These are phyloP conservation scores for Ataeniobius toweri DNA, from an alignment of 2,797 vertebrate species.

Conservation along the genomic window DNA sequence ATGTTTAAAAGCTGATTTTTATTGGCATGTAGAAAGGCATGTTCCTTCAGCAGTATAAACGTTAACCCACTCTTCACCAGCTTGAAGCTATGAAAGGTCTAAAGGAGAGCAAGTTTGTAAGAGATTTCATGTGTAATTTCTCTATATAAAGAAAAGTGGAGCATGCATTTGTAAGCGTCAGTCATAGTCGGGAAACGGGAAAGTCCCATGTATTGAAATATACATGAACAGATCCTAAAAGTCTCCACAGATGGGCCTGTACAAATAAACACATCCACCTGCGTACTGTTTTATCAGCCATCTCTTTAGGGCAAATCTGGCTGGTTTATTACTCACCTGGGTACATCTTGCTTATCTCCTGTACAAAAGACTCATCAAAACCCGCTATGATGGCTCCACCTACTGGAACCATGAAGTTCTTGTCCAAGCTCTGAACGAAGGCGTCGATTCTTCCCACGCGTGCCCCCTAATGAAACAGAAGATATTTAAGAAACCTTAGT, in stretches of 20 bases:
- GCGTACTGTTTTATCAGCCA: background rate
- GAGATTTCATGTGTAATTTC: background rate
- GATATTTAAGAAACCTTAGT: background rate
- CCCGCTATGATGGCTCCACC: slow-evolving; percentile 98
- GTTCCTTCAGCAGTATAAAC: background rate
- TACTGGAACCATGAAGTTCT: slow-evolving; percentile 99
- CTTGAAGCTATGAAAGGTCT: background rate
- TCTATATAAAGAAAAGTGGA: background rate
- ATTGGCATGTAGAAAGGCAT: background rate
- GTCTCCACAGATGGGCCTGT: background rate
- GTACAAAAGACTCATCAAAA: slow-evolving; percentile 89
- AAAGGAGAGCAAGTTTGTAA: background rate
- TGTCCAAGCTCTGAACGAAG: slow-evolving; percentile 98
- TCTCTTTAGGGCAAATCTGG: background rate
- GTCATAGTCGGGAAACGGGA: background rate
- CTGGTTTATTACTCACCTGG: slow-evolving; percentile 84
- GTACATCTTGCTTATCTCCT: slow-evolving; percentile 97
- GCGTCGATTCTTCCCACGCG: slow-evolving; percentile 93
- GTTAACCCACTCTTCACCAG: background rate
- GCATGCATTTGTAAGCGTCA: background rate
- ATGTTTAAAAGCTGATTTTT: background rate
- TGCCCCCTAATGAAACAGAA: slow-evolving; percentile 81
- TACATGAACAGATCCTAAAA: background rate
- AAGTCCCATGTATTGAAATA: background rate
- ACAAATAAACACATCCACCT: background rate